phyloP scores from a whole-genome alignment of 2,113 vertebrate species.

The Brienomyrus longianalis region DNA sequence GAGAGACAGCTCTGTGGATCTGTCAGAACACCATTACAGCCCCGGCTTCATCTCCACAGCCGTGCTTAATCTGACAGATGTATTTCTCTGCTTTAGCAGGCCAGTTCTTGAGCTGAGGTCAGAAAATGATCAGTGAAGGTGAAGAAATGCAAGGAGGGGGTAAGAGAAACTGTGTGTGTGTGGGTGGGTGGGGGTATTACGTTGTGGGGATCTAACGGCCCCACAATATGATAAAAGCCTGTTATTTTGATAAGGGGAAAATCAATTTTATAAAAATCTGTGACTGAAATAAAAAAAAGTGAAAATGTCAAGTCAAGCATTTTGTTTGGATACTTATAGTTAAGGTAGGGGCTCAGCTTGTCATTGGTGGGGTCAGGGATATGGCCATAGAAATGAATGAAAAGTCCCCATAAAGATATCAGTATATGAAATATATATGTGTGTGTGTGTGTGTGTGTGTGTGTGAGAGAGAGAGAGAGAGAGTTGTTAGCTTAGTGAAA shows the following conservation, averaged over 20 bases:
- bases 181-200: neutral
- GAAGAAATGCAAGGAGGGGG: slow-evolving; percentile 33
- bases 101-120: slow-evolving; percentile 47
- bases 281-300: neutral
- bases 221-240: neutral
- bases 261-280: neutral
- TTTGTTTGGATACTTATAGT: neutral
- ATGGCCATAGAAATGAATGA: neutral
- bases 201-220: too few species aligned
- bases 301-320: neutral
- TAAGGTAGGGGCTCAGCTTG: neutral
- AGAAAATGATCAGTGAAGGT: slow-evolving; percentile 46
- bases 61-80: slow-evolving; percentile 24
- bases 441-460: slow-evolving; percentile 14
- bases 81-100: slow-evolving; percentile 26
- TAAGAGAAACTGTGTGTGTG: slow-evolving; percentile 29
- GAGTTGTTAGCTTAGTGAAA: slow-evolving; percentile 56
- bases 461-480: slow-evolving; percentile 25
- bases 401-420: neutral
- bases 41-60: neutral
- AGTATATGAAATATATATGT: slow-evolving; percentile 23
- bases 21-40: neutral
- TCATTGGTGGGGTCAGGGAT: neutral
- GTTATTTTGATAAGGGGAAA: neutral
- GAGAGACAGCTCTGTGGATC: slow-evolving; percentile 9